Evolutionary conservation across 2,888 invertebrate genomes (phyloP).

Genomic region (Sphaerophoria rueppellii): DNA sequence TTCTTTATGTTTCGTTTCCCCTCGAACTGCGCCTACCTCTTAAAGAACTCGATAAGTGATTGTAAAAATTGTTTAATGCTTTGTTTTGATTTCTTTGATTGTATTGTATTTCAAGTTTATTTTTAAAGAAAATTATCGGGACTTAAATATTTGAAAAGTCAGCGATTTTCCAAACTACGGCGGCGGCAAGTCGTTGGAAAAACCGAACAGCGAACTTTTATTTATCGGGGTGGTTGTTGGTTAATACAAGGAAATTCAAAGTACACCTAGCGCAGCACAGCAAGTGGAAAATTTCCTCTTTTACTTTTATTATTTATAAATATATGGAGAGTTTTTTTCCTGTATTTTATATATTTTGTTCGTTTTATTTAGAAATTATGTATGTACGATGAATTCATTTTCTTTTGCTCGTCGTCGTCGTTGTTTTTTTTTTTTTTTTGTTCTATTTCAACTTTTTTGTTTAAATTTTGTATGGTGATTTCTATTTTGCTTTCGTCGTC

Average conservation of each 20-base stretch:
- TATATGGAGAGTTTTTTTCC: conserved; percentile 48
- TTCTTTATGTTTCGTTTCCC: conserved; percentile 2
- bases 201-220: conserved; percentile 31
- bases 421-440: conserved; percentile 3
- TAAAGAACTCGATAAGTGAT: conserved; percentile 38
- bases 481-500: conserved; percentile 43
- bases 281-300: conserved; percentile 66
- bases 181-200: conserved; percentile 1
- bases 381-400: conserved; percentile 54
- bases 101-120: conserved; percentile 49
- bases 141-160: conserved; percentile 34
- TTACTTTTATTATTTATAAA: conserved; percentile 61
- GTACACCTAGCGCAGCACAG: conserved; percentile 60
- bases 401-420: conserved; percentile 17
- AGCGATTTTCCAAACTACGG: conserved; percentile 51
- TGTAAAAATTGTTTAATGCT: conserved; percentile 36
- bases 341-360: conserved; percentile 15
- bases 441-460: background rate
- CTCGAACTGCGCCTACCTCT: conserved; percentile 30
- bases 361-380: conserved; percentile 49
- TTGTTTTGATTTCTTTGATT: conserved; percentile 57
- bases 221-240: conserved; percentile 39
- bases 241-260: conserved; percentile 51
- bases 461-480: conserved; percentile 9
- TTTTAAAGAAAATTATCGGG: conserved; percentile 22